phyloP scores from a whole-genome alignment of 1,140 invertebrate genomes.

The Melitaea cinxia region DNA sequence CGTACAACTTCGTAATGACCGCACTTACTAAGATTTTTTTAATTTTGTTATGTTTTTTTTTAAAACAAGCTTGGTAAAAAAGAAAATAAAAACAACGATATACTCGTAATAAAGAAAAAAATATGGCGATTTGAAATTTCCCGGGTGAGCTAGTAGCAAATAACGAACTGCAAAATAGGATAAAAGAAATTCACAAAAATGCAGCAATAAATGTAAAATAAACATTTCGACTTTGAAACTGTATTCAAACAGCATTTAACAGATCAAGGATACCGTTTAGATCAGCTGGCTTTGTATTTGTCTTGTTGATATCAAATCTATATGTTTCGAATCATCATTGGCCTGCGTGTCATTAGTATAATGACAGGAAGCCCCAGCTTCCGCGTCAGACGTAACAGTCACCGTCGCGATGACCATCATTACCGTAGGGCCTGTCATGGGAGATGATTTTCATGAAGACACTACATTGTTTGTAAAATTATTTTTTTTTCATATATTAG shows the following conservation, averaged over 20 bases:
- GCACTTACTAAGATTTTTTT: too few relatives aligned
- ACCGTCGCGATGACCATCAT: slow-evolving; percentile 31
- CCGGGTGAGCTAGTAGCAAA: too few relatives aligned
- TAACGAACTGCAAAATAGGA: too few relatives aligned
- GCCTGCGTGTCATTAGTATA: slow-evolving; percentile 18
- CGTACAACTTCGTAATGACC: too few relatives aligned
- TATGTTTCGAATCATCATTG: slow-evolving; percentile 5
- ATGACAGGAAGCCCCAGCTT: slow-evolving; percentile 40
- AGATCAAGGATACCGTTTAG: neutral
- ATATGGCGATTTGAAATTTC: too few relatives aligned
- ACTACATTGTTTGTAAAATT: slow-evolving; percentile 13
- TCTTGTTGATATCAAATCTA: slow-evolving; percentile 4
- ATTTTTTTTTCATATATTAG: neutral
- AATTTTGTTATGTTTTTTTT: too few relatives aligned
- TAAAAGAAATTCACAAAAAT: too few relatives aligned
- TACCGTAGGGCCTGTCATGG: slow-evolving; percentile 25
- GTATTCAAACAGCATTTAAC: neutral
- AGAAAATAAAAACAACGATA: too few relatives aligned
- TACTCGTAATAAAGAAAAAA: too few relatives aligned
- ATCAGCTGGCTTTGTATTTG: neutral
- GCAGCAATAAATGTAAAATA: neutral
- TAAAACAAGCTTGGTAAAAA: too few relatives aligned
- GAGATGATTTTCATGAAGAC: slow-evolving; percentile 19
- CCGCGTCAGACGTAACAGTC: slow-evolving; percentile 36
- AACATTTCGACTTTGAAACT: neutral